Base-by-base conservation (phyloP, 1,140 invertebrate species). In the Pseudachorutes palmiensis region DNA sequence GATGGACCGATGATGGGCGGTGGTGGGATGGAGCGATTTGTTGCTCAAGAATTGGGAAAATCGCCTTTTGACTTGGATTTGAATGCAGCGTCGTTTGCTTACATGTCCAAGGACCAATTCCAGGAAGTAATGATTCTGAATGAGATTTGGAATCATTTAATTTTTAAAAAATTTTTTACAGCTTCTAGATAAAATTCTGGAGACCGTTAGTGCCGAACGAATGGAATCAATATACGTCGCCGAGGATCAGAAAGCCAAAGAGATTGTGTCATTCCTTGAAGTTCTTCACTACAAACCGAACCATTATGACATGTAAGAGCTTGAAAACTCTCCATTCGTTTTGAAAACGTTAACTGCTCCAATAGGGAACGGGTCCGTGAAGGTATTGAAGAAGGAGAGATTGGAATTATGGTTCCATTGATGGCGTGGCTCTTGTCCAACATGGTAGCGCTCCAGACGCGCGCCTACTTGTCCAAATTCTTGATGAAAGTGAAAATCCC, bases 131-230 rank as follows among this genome's bases (percentile, higher is more conserved):
- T 19, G 36, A 45, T 45, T 45, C 36, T 45, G 9, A 45, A 45
- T 12, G 19, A 45, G 19, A 45, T 19, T 9, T 9, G 19, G 36
- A 12, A 12, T 45, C 36, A 45, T 55, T 55, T 14, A 55, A 16
- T 16, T 55, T 55, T 5, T 14, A 16, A 12, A 14, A 24, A 55
- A 26, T 55, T 55, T 55, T 45, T 45, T 12, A 45, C 19, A 55
- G 51, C 9, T 55, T 55, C 51, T 55, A 55, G 51, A 55, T 22
- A 55, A 55, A 55, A 26, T 55, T 55, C 24, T 55, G 51, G 51
- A 55, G 24, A 55, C 51, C 5, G 51, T 55, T 9, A 55, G 51
- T 26, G 9, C 51, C 3, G 51, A 55, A 22, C 9, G 51, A 26
- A 55, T 55, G 51, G 51, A 55, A 22, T 55, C 14, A 14, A 55